phyloP scores from a whole-genome alignment of 2,113 vertebrate species.

The Oryzias javanicus region DNA sequence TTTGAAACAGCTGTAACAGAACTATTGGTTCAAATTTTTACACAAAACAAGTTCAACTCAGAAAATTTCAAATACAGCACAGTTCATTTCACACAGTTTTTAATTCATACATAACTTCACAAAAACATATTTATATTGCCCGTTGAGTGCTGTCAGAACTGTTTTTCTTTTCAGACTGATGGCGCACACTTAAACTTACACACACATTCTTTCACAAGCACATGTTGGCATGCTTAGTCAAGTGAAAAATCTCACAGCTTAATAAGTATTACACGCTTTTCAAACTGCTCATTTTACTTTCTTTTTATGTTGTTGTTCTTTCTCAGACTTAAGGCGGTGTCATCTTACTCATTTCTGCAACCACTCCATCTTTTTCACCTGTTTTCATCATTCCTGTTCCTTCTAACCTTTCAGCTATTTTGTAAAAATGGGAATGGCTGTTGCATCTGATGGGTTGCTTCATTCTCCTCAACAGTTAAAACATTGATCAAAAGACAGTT shows the following conservation, averaged over 20 bases:
- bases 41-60: too few relatives aligned
- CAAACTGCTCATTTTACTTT: conserved; percentile 1
- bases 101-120: neutral
- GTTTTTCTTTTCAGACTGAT: conserved; percentile 32
- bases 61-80: too few relatives aligned
- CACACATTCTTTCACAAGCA: conserved; percentile 20
- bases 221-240: conserved; percentile 34
- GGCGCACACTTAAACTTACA: conserved; percentile 16
- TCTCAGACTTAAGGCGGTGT: conserved; percentile 45
- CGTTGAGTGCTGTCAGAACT: conserved; percentile 40
- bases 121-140: conserved; percentile 33
- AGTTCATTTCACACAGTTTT: neutral
- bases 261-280: conserved; percentile 49
- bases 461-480: conserved; percentile 29
- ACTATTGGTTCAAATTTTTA: too few relatives aligned
- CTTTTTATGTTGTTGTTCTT: neutral
- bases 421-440: conserved; percentile 45
- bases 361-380: conserved; percentile 42
- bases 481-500: conserved; percentile 35
- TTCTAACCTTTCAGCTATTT: conserved; percentile 64
- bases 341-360: conserved; percentile 29
- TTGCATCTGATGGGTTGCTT: conserved; percentile 30
- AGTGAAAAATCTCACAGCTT: conserved; percentile 57
- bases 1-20: too few relatives aligned
- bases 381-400: conserved; percentile 52